These are phyloP conservation scores for Apotomis turbidana DNA, from an alignment of 2,888 invertebrate genomes.

Conservation along the genomic window DNA sequence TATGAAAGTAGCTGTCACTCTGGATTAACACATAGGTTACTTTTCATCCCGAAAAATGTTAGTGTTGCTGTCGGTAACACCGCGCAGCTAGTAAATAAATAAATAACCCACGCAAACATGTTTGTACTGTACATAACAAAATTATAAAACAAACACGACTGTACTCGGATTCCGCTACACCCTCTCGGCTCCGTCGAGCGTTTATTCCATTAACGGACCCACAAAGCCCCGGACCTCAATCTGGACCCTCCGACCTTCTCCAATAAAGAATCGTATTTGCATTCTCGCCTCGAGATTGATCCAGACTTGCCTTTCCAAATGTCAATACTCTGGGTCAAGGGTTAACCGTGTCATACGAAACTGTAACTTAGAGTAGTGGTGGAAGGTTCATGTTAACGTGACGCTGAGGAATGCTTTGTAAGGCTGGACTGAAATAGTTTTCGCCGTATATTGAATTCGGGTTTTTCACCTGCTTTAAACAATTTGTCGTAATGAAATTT, in stretches of 20 bases:
- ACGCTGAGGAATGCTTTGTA: constrained; percentile 11
- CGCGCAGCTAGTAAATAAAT: too few species aligned
- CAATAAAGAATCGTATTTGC: constrained; percentile 75
- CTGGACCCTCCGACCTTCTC: constrained; percentile 57
- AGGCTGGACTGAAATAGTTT: constrained; percentile 36
- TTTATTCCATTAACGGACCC: constrained; percentile 78
- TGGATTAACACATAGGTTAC: too few species aligned
- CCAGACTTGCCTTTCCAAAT: constrained; percentile 63
- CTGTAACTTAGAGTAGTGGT: not conserved
- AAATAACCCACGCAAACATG: too few species aligned
- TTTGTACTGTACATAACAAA: constrained; percentile 5
- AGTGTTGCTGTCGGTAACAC: too few species aligned
- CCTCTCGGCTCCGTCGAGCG: constrained; percentile 42
- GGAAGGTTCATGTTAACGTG: not conserved
- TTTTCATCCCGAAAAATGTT: too few species aligned
- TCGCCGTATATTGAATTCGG: constrained; percentile 37
- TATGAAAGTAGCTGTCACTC: too few species aligned
- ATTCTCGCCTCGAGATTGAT: constrained; percentile 70
- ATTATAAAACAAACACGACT: constrained; percentile 10
- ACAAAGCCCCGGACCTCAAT: constrained; percentile 72
- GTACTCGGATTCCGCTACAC: constrained; percentile 12
- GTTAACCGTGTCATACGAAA: constrained; percentile 30
- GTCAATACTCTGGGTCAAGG: constrained; percentile 68
- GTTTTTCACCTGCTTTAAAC: constrained; percentile 37
- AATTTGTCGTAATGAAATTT: constrained; percentile 27